Conservation (phyloP, 2,888 invertebrate genomes). For the Troilus luridus region DNA sequence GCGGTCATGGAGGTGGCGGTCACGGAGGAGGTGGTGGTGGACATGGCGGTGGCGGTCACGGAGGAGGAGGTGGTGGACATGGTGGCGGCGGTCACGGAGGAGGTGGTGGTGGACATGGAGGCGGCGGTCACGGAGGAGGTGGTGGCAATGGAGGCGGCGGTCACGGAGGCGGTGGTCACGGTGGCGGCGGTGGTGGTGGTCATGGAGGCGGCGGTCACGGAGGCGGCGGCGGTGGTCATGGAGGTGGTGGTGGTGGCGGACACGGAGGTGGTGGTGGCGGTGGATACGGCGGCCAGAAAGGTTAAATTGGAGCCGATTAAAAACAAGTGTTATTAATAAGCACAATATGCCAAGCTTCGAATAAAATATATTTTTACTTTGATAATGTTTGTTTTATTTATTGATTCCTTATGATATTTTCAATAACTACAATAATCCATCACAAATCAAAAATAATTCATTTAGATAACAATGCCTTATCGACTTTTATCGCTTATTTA, state of each 20-base stretch:
- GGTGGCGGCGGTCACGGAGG: background rate
- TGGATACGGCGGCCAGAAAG: background rate
- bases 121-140: background rate
- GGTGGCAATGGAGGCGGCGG: background rate
- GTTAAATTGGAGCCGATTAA: background rate
- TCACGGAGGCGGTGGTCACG: background rate
- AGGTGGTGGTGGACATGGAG: background rate
- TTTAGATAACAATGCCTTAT: too few relatives aligned
- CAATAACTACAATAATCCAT: too few relatives aligned
- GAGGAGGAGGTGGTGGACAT: constrained; percentile 22
- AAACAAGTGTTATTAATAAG: background rate
- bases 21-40: background rate
- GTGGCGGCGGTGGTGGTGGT: background rate
- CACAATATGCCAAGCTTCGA: background rate
- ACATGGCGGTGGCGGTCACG: background rate
- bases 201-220: background rate
- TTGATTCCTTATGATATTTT: background rate
- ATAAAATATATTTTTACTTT: background rate
- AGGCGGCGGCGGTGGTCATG: background rate
- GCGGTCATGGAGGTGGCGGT: background rate
- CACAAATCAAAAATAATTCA: too few relatives aligned
- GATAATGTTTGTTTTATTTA: background rate
- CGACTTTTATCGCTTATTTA: too few relatives aligned
- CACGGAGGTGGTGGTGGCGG: background rate
- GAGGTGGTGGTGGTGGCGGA: background rate